Conservation (phyloP, 2,113 vertebrate genomes). For the Nematolebias whitei region DNA sequence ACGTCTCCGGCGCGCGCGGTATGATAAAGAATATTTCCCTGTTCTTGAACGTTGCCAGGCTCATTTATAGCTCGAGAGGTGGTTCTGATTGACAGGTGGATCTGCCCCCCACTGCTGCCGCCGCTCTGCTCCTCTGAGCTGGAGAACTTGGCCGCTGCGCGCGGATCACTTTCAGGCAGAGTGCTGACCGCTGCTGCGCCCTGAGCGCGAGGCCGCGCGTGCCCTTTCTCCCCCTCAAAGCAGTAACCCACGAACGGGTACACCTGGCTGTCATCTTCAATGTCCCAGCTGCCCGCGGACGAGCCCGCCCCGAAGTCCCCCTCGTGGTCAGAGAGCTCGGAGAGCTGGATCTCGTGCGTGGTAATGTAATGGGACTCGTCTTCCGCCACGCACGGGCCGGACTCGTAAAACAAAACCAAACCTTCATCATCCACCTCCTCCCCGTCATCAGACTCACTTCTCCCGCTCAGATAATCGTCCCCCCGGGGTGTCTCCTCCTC, state of each 20-base stretch:
- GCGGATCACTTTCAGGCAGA: slow-evolving; percentile 80
- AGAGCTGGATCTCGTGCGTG: slow-evolving; percentile 94
- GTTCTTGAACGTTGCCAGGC: slow-evolving; percentile 83
- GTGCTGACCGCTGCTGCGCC: slow-evolving; percentile 81
- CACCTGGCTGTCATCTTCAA: slow-evolving; percentile 87
- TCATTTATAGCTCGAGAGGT: slow-evolving; percentile 94
- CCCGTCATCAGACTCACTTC: slow-evolving; percentile 60
- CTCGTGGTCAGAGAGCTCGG: slow-evolving; percentile 89
- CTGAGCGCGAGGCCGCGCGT: slow-evolving; percentile 57
- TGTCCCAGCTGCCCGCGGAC: slow-evolving; percentile 83
- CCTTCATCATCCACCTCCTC: slow-evolving; percentile 59
- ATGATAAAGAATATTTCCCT: slow-evolving; percentile 79
- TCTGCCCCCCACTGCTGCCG: slow-evolving; percentile 82
- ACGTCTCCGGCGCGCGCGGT: slow-evolving; percentile 86
- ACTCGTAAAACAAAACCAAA: slow-evolving; percentile 62
- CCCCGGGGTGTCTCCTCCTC: slow-evolving; percentile 62
- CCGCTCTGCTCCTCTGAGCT: slow-evolving; percentile 75
- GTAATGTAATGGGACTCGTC: slow-evolving; percentile 92
- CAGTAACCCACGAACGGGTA: slow-evolving; percentile 91
- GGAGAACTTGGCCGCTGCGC: slow-evolving; percentile 72
- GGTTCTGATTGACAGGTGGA: slow-evolving; percentile 95
- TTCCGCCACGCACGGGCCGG: slow-evolving; percentile 55
- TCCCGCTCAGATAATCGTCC: slow-evolving; percentile 50
- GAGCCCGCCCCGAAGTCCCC: slow-evolving; percentile 81
- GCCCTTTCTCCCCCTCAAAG: slow-evolving; percentile 68